Percentiles rank a stretch among this genome's conserved stretches.
These are phyloP conservation scores for Orthosia gothica DNA, from an alignment of 2,888 invertebrate genomes.

Conservation along the genomic window DNA sequence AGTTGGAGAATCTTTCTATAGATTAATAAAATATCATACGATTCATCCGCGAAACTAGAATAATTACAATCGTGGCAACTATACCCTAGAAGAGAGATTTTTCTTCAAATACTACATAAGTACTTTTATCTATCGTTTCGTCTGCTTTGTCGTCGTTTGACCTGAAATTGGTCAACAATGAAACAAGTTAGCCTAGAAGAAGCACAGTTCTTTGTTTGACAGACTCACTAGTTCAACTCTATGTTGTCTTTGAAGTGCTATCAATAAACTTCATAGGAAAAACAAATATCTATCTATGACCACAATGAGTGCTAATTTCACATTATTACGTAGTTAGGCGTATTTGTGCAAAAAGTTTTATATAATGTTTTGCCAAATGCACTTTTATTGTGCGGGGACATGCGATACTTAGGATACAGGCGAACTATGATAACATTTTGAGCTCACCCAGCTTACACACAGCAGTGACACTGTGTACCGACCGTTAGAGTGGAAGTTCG, in stretches of 20 bases:
- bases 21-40: too few species aligned
- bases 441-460: conserved; percentile 57
- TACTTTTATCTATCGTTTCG: neutral
- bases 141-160: too few species aligned
- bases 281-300: conserved; percentile 20
- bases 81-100: too few species aligned
- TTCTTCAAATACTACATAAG: too few species aligned
- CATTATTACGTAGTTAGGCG: conserved; percentile 66
- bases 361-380: conserved; percentile 78
- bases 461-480: conserved; percentile 51
- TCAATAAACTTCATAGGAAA: conserved; percentile 3
- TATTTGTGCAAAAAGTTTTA: conserved; percentile 66
- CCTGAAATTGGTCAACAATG: neutral
- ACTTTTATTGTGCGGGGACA: conserved; percentile 86
- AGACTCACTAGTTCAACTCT: neutral
- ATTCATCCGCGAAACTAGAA: too few species aligned
- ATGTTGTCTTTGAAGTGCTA: neutral
- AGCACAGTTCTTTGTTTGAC: neutral
- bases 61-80: too few species aligned
- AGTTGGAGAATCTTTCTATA: too few species aligned
- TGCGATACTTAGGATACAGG: conserved; percentile 84
- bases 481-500: conserved; percentile 17
- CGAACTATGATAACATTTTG: conserved; percentile 80
- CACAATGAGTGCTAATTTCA: conserved; percentile 58
- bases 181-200: neutral